Conservation (phyloP, 2,113 vertebrate genomes). For the Melozone crissalis region DNA sequence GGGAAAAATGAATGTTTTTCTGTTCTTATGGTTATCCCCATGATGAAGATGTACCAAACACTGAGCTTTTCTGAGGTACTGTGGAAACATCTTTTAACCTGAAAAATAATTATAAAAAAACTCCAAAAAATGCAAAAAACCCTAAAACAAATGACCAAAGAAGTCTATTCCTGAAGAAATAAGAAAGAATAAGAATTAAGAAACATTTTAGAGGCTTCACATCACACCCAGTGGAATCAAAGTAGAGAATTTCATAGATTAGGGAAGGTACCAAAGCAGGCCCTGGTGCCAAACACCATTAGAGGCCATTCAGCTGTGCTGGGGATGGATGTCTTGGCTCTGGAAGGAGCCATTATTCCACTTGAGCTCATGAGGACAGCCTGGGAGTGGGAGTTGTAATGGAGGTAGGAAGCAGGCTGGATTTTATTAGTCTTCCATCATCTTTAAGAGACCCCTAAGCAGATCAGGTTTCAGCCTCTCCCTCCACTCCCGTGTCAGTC, state of each 20-base stretch:
- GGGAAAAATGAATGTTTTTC: neutral
- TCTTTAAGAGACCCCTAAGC: constrained; percentile 62
- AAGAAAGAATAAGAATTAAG: neutral
- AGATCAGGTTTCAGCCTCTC: constrained; percentile 70
- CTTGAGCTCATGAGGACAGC: neutral
- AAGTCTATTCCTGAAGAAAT: neutral
- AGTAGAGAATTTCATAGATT: neutral
- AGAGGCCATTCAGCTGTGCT: neutral
- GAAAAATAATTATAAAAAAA: neutral
- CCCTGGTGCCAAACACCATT: neutral
- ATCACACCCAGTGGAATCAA: neutral
- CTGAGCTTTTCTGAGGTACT: neutral
- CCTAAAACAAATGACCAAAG: neutral
- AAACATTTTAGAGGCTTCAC: neutral
- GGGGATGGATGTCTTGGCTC: neutral
- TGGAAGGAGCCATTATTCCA: constrained; percentile 24
- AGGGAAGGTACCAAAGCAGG: neutral
- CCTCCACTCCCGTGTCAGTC: constrained; percentile 50
- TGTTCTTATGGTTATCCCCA: neutral
- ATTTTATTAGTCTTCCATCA: constrained; percentile 71
- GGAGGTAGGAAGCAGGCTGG: constrained; percentile 53
- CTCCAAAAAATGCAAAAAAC: neutral
- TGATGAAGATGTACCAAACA: neutral
- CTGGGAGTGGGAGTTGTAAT: constrained; percentile 21
- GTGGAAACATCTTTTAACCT: neutral